These are phyloP conservation scores for Calephelis perditalis DNA, from an alignment of 2,888 invertebrate genomes.

Conservation along the genomic window DNA sequence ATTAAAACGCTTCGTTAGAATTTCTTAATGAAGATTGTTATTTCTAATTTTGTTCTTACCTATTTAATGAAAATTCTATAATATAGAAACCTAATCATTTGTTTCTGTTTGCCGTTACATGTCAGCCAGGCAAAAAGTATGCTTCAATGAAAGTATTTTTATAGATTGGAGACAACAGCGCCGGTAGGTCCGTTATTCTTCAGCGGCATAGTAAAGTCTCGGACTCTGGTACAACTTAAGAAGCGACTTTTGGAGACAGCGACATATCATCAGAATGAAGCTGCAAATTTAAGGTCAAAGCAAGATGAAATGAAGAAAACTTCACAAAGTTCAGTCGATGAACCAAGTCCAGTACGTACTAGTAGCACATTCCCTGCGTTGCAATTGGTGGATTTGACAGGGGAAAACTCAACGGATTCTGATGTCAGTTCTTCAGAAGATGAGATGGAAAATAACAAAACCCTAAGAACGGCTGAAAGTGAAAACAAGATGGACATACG, in stretches of 20 bases:
- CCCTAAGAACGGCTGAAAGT: constrained; percentile 22
- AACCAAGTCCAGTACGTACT: constrained; percentile 26
- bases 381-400: constrained; percentile 47
- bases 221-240: constrained; percentile 50
- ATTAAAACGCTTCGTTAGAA: too few relatives aligned
- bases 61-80: too few relatives aligned
- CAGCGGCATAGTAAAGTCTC: constrained; percentile 61
- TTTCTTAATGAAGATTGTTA: too few relatives aligned
- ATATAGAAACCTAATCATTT: too few relatives aligned
- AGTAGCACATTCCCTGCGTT: constrained; percentile 42
- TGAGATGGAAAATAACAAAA: constrained; percentile 20
- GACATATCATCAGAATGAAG: constrained; percentile 47
- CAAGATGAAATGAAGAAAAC: constrained; percentile 19
- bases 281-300: constrained; percentile 35
- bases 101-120: too few relatives aligned
- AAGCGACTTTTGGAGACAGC: constrained; percentile 51
- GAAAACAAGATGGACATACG: constrained; percentile 30
- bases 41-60: too few relatives aligned
- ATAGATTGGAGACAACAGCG: constrained; percentile 39
- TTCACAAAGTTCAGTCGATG: constrained; percentile 13
- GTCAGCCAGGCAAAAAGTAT: too few relatives aligned
- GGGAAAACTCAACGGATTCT: constrained; percentile 38
- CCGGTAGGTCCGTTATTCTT: constrained; percentile 65
- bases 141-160: not conserved
- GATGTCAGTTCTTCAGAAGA: constrained; percentile 34